A percentile compares a stretch with the other conserved stretches of the same genome.
phyloP scores from a whole-genome alignment of 2,888 invertebrate species.

The Archips xylosteana region DNA sequence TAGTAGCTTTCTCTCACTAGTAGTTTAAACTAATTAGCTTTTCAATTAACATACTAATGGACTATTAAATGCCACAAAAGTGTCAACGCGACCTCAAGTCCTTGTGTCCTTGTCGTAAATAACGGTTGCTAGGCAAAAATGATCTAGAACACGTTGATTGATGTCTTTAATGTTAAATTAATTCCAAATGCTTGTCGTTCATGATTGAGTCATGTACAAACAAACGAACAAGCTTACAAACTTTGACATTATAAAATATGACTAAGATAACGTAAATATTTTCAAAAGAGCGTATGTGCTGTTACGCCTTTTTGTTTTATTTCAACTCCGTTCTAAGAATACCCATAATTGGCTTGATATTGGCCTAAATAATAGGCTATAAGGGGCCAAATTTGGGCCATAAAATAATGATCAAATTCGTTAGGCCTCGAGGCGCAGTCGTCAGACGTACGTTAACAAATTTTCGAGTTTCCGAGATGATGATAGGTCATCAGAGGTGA shows the following conservation, averaged over 20 bases:
- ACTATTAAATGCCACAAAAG: background rate
- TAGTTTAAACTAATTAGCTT: too few species aligned
- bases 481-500: constrained; percentile 27
- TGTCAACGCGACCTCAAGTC: background rate
- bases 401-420: constrained; percentile 79
- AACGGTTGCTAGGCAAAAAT: background rate
- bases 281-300: constrained; percentile 18
- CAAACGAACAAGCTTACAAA: background rate
- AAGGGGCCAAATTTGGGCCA: constrained; percentile 73
- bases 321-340: constrained; percentile 50
- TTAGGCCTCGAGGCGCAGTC: constrained; percentile 48
- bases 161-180: too few species aligned
- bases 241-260: background rate
- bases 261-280: background rate
- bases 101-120: background rate
- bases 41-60: background rate
- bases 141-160: background rate
- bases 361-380: constrained; percentile 72
- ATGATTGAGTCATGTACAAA: background rate
- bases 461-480: constrained; percentile 25
- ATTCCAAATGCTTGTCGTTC: background rate
- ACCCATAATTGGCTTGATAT: constrained; percentile 65
- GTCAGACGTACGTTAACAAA: constrained; percentile 30
- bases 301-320: constrained; percentile 19
- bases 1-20: too few species aligned